Conservation (phyloP, 2,888 invertebrate genomes). For the Drosophila austrosaltans region DNA sequence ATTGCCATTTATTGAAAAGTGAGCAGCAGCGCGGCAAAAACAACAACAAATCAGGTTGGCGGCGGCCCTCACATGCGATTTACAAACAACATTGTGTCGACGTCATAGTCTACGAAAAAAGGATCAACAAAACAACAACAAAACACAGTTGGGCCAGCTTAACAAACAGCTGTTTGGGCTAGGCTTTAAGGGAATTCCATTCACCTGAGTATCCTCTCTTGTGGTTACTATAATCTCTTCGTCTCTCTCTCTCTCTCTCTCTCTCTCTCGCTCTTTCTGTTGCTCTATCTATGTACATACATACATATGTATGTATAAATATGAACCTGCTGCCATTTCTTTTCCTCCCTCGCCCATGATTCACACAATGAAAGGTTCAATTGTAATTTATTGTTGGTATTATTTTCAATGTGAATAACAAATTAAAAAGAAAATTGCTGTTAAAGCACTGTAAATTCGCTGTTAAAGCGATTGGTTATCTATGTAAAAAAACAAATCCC, state of each 20-base stretch:
- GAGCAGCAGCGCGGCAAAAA: conserved; percentile 35
- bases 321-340: not conserved
- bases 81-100: conserved; percentile 7
- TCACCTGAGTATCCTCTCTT: conserved; percentile 8
- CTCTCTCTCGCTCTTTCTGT: not conserved
- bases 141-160: conserved; percentile 36
- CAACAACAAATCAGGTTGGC: conserved; percentile 27
- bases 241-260: not conserved
- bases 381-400: conserved; percentile 1
- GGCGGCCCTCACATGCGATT: conserved; percentile 18
- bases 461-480: not conserved
- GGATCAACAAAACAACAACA: conserved; percentile 34
- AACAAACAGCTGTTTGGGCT: conserved; percentile 74
- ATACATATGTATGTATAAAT: not conserved
- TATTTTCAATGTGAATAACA: conserved; percentile 10
- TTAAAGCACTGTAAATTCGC: not conserved
- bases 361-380: conserved; percentile 8
- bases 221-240: not conserved
- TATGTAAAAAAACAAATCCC: not conserved
- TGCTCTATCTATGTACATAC: not conserved
- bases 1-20: conserved; percentile 77
- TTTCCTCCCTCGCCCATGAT: not conserved
- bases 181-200: conserved; percentile 44
- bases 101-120: conserved; percentile 27
- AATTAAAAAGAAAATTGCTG: not conserved